Evolutionary conservation across 2,113 vertebrate species (phyloP).

Genomic region (Sylvietta virens): DNA sequence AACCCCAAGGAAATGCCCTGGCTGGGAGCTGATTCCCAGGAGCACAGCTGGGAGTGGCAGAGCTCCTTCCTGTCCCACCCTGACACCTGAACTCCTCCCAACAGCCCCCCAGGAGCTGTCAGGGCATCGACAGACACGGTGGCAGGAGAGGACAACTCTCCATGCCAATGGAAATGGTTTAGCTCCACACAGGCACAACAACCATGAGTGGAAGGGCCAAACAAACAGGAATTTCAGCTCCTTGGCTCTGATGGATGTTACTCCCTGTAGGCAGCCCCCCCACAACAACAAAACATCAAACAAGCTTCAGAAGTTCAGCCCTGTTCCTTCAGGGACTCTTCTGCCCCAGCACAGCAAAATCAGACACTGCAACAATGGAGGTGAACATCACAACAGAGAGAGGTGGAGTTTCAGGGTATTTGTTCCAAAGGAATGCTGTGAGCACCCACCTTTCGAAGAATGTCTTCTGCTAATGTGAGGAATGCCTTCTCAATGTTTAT

Average conservation of each 20-base stretch:
- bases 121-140: accelerated
- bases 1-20: accelerated
- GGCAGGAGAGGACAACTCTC: background rate
- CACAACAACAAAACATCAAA: background rate
- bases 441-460: constrained; percentile 92
- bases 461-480: constrained; percentile 99
- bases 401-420: accelerated
- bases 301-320: accelerated
- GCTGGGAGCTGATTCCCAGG: background rate
- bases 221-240: background rate
- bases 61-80: background rate
- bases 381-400: accelerated
- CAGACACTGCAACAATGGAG: background rate
- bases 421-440: too few species aligned
- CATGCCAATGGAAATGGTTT: accelerated
- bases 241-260: background rate
- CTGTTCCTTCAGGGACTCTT: background rate
- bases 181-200: background rate
- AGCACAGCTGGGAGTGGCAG: background rate
- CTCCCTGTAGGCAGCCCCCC: background rate
- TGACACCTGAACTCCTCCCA: background rate
- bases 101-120: accelerated
- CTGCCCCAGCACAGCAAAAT: accelerated
- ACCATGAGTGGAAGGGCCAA: background rate
- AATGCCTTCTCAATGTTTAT: constrained; percentile 99